Evolutionary conservation across 2,888 invertebrate species (phyloP), one percentile per base, ranked within the genome.

Genomic region (Bellardia pandia): DNA sequence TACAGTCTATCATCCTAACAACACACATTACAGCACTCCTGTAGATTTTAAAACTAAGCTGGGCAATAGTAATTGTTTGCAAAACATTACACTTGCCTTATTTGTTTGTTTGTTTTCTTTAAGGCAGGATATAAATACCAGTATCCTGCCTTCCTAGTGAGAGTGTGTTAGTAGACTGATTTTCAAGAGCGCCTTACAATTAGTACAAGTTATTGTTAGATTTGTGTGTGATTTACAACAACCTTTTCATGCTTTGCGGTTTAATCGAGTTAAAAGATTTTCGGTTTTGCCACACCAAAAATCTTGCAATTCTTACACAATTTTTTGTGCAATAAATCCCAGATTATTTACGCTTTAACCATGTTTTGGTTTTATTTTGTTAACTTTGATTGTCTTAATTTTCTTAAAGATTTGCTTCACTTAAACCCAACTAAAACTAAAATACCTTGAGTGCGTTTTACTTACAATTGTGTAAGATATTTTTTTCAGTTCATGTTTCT

Each of bases 221-320:
- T 40, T 68, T 45, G 48, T 51, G 42, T 62, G 14, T 82, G 33
- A 58, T 74, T 74, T 74, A 37, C 45, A 66, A 74, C 66, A 66
- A 74, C 66, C 37, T 75, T 48, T 84, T 80, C 87, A 89, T 83
- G 86, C 89, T 89, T 88, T 89, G 89, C 86, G 89, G 89, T 89
- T 88, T 87, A 89, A 89, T 89, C 76, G 76, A 87, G 87, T 89
- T 87, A 75, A 81, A 53, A 75, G 72, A 85, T 88, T 71, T 81
- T 76, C 1, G 40, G 66, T 69, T 72, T 56, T 37, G 62, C 64
- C 1, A 7, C 14, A 16, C 23, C 37, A 40, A 45, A 16, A 74
- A 81, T 23, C 23, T 33, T 71, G 16, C 64, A 42, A 62, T 48
- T 64, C 69, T 69, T 81, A 37, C 40, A 16, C 78, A 76, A 64